Evolutionary conservation across 2,797 vertebrate genomes (phyloP).

Genomic region (Clarias platycephalus): DNA sequence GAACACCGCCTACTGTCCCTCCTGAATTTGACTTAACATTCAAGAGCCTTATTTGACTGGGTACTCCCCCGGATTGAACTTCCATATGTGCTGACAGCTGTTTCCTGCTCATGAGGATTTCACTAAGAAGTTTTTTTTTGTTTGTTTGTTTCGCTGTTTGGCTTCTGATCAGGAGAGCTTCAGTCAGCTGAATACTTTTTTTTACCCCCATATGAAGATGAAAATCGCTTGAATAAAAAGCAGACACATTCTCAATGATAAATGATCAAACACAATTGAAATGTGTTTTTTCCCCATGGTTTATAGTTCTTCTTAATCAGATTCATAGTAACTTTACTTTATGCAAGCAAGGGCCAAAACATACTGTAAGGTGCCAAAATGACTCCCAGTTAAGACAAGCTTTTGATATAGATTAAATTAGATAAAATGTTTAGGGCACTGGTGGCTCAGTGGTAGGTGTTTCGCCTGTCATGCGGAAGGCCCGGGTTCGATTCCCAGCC

Average conservation of each 20-base stretch:
- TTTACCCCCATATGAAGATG: background rate
- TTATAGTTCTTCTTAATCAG: background rate
- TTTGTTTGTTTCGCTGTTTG: background rate
- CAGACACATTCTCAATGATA: background rate
- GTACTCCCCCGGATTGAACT: background rate
- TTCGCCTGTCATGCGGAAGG: too few relatives aligned
- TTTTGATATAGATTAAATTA: too few relatives aligned
- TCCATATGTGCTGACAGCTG: background rate
- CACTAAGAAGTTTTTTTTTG: background rate
- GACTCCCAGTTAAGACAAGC: background rate
- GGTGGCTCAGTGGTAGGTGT: too few relatives aligned
- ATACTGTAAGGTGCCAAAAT: background rate
- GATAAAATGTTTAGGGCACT: too few relatives aligned
- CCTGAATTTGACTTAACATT: background rate
- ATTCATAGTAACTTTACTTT: background rate
- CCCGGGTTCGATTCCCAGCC: too few relatives aligned
- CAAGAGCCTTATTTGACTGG: background rate
- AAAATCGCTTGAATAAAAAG: background rate
- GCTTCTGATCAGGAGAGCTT: background rate
- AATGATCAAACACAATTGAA: background rate
- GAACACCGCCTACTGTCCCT: background rate
- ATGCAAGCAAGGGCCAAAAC: background rate
- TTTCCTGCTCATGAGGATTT: constrained; percentile 13
- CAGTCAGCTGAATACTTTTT: background rate
- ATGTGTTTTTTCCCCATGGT: background rate